Conservation (phyloP, 2,113 vertebrate species). For the Electrona antarctica region DNA sequence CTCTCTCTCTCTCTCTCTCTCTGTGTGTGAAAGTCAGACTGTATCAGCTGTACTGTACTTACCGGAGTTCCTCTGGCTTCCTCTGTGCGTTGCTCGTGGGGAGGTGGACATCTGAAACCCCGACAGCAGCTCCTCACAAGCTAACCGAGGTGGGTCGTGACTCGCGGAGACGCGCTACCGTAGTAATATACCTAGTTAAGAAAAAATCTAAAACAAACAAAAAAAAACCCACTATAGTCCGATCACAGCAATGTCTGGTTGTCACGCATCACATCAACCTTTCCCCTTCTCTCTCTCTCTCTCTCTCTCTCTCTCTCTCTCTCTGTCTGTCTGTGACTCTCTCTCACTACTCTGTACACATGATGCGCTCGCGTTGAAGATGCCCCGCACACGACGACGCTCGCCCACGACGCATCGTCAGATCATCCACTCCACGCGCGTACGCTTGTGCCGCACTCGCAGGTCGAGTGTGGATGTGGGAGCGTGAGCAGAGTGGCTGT, state of each 20-base stretch:
- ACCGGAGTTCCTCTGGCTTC: constrained; percentile 74
- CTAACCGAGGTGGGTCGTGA: constrained; percentile 27
- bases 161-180: too few relatives aligned
- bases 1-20: constrained; percentile 9
- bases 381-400: constrained; percentile 15
- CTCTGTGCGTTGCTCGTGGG: constrained; percentile 57
- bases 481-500: constrained; percentile 33
- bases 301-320: too few relatives aligned
- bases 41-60: constrained; percentile 46
- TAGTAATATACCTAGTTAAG: too few relatives aligned
- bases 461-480: constrained; percentile 2
- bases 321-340: not conserved
- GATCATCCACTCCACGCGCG: constrained; percentile 3
- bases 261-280: too few relatives aligned
- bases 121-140: constrained; percentile 44
- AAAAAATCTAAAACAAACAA: constrained; percentile 23
- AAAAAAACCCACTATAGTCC: constrained; percentile 46
- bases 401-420: constrained; percentile 38
- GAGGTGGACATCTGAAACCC: constrained; percentile 67
- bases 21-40: constrained; percentile 17
- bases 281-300: not conserved
- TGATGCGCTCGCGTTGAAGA: constrained; percentile 36
- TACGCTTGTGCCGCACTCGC: not conserved
- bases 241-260: constrained; percentile 56
- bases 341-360: constrained; percentile 52